Percentiles rank a stretch among this genome's conserved stretches.
Conservation (phyloP, 2,113 vertebrate species). For the Cairina moschata region DNA sequence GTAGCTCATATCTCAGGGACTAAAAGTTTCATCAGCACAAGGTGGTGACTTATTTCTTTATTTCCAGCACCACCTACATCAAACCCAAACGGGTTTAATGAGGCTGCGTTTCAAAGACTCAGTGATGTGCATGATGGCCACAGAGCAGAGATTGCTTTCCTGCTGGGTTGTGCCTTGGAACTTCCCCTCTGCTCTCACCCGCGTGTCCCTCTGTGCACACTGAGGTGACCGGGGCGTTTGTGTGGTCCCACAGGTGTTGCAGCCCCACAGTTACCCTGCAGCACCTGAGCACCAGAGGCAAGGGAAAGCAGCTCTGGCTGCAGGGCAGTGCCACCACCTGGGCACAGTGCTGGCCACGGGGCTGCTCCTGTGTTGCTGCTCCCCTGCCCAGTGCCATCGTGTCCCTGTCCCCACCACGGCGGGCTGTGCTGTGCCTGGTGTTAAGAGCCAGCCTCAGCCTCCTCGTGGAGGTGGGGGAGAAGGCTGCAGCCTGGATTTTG, state of each 20-base stretch:
- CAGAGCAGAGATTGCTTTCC: not conserved
- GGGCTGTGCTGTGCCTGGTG: rapidly evolving
- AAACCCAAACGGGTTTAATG: too few relatives aligned
- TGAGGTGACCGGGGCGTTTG: not conserved
- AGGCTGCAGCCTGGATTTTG: too few relatives aligned
- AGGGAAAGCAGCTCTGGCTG: not conserved
- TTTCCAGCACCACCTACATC: not conserved
- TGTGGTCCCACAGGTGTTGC: rapidly evolving
- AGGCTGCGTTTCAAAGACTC: not conserved
- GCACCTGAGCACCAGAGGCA: not conserved
- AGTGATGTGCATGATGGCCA: rapidly evolving
- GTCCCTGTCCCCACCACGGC: rapidly evolving
- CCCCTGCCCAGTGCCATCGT: not conserved
- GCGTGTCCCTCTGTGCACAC: not conserved
- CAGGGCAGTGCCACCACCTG: too few relatives aligned
- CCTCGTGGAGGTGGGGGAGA: rapidly evolving
- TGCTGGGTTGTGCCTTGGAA: rapidly evolving
- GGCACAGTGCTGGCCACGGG: rapidly evolving
- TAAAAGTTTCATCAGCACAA: not conserved
- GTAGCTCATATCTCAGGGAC: not conserved
- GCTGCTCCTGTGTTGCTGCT: not conserved
- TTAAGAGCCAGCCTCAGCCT: not conserved
- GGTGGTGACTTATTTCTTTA: not conserved
- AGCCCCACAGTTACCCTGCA: not conserved
- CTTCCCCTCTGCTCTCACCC: not conserved